Percentiles rank a stretch among this genome's conserved stretches.
phyloP scores from a whole-genome alignment of 2,888 invertebrate species.

The Agrochola circellaris region DNA sequence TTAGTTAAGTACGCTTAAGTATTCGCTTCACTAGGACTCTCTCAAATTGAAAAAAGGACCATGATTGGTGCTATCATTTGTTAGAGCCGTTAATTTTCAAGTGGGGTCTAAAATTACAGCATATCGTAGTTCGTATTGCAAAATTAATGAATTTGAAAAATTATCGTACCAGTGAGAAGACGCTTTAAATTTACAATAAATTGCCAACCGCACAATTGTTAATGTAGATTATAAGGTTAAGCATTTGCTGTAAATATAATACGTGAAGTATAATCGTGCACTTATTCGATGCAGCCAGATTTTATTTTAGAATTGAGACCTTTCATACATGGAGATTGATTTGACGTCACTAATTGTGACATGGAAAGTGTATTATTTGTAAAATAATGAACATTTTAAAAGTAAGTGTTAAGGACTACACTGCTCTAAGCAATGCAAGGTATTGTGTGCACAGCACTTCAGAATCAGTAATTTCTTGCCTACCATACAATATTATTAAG shows the following conservation, averaged over 20 bases:
- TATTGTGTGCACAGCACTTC: constrained; percentile 55
- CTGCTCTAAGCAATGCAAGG: constrained; percentile 48
- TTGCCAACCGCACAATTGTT: constrained; percentile 84
- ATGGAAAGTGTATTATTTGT: constrained; percentile 22
- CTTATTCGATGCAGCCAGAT: constrained; percentile 54
- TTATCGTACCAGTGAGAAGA: constrained; percentile 77
- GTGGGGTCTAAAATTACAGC: constrained; percentile 78
- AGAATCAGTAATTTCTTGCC: constrained; percentile 32
- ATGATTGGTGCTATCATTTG: constrained; percentile 70
- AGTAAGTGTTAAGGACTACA: constrained; percentile 41
- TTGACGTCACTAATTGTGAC: constrained; percentile 17
- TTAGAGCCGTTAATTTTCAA: constrained; percentile 67
- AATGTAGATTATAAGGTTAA: constrained; percentile 73
- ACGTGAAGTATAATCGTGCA: constrained; percentile 63
- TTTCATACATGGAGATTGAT: constrained; percentile 59
- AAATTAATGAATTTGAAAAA: constrained; percentile 75
- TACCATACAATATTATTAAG: constrained; percentile 36
- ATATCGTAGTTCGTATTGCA: constrained; percentile 80
- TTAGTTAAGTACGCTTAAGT: constrained; percentile 75
- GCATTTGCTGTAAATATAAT: constrained; percentile 68
- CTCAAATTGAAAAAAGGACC: constrained; percentile 65
- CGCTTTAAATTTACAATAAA: constrained; percentile 81
- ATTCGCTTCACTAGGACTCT: constrained; percentile 70
- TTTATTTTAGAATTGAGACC: constrained; percentile 60
- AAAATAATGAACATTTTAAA: constrained; percentile 40